Base-by-base conservation (phyloP, 2,888 invertebrate genomes). In the Dexiosoma caninum region DNA sequence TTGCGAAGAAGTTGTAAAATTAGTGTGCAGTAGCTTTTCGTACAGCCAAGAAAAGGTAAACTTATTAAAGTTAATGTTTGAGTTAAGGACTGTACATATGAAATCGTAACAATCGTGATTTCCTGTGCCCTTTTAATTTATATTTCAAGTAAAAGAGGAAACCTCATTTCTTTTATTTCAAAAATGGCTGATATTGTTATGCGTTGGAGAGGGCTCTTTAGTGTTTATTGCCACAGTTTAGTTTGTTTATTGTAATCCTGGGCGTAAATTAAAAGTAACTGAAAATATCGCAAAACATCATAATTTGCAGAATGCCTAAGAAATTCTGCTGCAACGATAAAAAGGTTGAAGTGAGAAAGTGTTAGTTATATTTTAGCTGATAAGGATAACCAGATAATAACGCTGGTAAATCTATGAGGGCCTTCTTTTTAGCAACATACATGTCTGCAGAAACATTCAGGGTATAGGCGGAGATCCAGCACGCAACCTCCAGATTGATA, bases 171-270 rank as follows among this genome's bases (percentile, higher is more conserved):
- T 51, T 75, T 49, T 46, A 42, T 37, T 55, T 62, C 21, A 49
- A 72, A 53, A 9, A 53, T 14, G 12, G 46, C 3, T 6, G 19
- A 32, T 51, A 49, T 44, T 49, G 23, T 37, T 53, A 51, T 60
- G 57, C 83, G 84, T 85, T 86, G 84, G n/a, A 82, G 83, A 85
- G 87, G 87, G 85, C 85, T 85, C 87, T 86, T 86, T 84, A 85
- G 87, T 87, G 86, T 88, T 88, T 89, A 88, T 88, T 87, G 85
- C 85, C 82, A 32, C 79, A 88, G 89, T 88, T 89, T 88, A 87
- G 85, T 87, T 89, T 86, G 85, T 89, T 89, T 88, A 89, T 88
- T 86, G 86, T 88, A 85, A 89, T 89, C 88, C 86, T 85, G 82
- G 84, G 83, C 85, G 87, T 88, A 88, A 87, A 88, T 87, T 87